These are phyloP conservation scores for Anniella stebbinsi DNA, from an alignment of 2,797 vertebrate species.

Conservation along the genomic window DNA sequence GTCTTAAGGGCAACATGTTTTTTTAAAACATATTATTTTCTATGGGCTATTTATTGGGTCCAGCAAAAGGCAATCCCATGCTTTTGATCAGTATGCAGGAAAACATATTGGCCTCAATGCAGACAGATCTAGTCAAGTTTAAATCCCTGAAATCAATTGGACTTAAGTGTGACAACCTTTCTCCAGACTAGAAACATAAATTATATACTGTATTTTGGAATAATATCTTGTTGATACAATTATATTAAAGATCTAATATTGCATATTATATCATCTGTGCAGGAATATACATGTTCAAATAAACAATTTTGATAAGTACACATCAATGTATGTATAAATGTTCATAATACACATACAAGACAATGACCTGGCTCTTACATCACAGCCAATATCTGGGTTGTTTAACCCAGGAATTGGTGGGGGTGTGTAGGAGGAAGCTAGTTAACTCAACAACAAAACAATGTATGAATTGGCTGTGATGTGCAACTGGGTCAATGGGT, in stretches of 20 bases:
- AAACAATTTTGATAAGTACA: neutral
- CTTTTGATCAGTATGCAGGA: constrained; percentile 68
- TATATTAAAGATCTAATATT: neutral
- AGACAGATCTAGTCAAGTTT: neutral
- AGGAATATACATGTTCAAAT: neutral
- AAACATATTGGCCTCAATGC: neutral
- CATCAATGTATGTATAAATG: neutral
- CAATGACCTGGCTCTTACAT: too few species aligned
- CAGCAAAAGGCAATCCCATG: constrained; percentile 36
- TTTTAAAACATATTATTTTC: constrained; percentile 40
- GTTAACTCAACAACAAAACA: too few species aligned
- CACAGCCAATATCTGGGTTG: too few species aligned
- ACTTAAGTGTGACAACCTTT: neutral
- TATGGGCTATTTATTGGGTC: constrained; percentile 44
- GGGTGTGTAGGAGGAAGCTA: too few species aligned
- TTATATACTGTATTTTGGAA: neutral
- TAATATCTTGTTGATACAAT: neutral
- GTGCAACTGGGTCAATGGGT: too few species aligned
- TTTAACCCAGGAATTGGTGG: too few species aligned
- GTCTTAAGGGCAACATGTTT: constrained; percentile 32
- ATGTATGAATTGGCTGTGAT: too few species aligned
- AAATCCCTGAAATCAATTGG: neutral
- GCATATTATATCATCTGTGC: neutral
- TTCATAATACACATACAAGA: neutral
- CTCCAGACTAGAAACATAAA: neutral